Base-by-base conservation (phyloP, 2,888 invertebrate genomes). In the Hoplodrina blanda region DNA sequence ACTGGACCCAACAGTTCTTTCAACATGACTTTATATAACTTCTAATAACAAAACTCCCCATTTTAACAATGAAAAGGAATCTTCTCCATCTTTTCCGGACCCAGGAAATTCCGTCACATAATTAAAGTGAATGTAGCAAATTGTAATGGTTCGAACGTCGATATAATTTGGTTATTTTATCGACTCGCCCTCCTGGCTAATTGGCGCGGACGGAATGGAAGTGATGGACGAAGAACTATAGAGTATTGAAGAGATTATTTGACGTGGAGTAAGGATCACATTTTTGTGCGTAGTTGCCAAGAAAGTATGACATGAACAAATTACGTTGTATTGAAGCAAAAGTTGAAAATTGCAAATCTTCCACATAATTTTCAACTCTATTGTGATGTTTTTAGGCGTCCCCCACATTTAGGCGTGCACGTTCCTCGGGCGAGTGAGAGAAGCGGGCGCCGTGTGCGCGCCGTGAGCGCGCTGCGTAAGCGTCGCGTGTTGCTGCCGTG, bases 111-210 rank as follows among this genome's bases (percentile, higher is more conserved):
- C 19, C 17, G 17, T 56, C 55, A 55, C 54, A 69, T 63, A 62
- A 69, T 77, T 76, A 69, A 64, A 63, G 61, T 61, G 53, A 76
- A 71, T 71, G 70, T 76, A 69, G 53, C 62, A 76, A 81, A 73
- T 78, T 73, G 72, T 76, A 73, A 77, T 76, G 66, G 76, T 73
- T 66, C 74, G 81, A 87, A 82, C 80, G 80, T 83, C 84, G 78
- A 88, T 85, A 85, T 91, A 91, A 94, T 92, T 92, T 85, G 85
- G 90, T 93, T 92, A 91, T 88, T 89, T 88, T 88, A 91, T 90
- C 89, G 89, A 90, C 79, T 87, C 86, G 84, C 81, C 86, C 86
- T 82, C 72, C 77, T 72, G 73, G 77, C 84, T 93, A 93, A 94
- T 93, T 92, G 93, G 87, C 84, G 84, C 76, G 86, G 89, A 90